Percentiles rank a stretch among this genome's conserved stretches.
These are phyloP conservation scores for Drosophila mimica DNA, from an alignment of 2,888 invertebrate genomes.

Conservation along the genomic window DNA sequence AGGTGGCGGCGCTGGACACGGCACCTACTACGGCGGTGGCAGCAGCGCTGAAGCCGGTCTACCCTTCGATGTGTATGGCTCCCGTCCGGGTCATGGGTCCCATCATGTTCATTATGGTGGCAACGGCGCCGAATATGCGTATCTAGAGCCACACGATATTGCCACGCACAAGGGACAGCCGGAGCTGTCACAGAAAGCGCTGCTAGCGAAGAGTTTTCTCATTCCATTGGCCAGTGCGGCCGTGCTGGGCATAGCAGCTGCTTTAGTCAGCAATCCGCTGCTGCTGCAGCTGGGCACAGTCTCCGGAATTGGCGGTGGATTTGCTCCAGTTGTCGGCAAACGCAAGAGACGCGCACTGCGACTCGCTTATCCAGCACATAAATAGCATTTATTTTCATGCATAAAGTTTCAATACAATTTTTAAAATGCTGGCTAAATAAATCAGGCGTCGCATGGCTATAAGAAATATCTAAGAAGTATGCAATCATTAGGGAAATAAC, in stretches of 20 bases:
- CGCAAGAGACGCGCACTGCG: constrained; percentile 72
- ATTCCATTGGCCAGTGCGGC: constrained; percentile 92
- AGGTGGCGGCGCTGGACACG: constrained; percentile 78
- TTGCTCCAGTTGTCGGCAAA: constrained; percentile 78
- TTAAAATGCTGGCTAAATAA: constrained; percentile 27
- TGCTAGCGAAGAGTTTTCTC: constrained; percentile 87
- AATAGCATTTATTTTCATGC: constrained; percentile 8
- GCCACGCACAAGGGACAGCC: constrained; percentile 73
- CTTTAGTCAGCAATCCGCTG: constrained; percentile 91
- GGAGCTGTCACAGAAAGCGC: constrained; percentile 79
- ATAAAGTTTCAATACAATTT: neutral
- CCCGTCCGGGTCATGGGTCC: constrained; percentile 52
- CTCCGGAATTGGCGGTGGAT: constrained; percentile 87
- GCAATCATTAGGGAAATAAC: neutral
- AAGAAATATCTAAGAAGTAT: neutral
- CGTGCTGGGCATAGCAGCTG: constrained; percentile 92
- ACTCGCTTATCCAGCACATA: constrained; percentile 32
- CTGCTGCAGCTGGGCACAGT: constrained; percentile 91
- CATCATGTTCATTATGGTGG: constrained; percentile 67
- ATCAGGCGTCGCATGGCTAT: constrained; percentile 4
- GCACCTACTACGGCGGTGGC: constrained; percentile 65
- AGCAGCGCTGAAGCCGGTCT: constrained; percentile 70
- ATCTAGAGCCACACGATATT: constrained; percentile 65
- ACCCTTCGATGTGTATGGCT: constrained; percentile 82
- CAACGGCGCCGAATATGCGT: constrained; percentile 77